Conservation (phyloP, 37 sponge, comb jelly and placozoan species). For the Geodia barretti region DNA sequence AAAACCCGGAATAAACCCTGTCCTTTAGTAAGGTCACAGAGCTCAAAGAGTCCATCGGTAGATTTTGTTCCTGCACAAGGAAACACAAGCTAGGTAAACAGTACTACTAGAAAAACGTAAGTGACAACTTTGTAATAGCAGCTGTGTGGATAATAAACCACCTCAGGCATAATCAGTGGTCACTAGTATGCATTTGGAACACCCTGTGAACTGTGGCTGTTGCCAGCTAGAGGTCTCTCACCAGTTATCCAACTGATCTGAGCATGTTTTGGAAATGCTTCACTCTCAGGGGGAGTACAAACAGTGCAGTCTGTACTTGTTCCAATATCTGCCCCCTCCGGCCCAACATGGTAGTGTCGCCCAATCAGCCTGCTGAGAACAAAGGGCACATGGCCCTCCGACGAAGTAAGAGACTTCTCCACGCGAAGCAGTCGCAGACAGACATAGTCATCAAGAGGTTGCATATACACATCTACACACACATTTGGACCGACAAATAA, state of each 20-base stretch:
- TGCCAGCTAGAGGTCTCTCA: background rate
- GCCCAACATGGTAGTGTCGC: constrained; percentile 63
- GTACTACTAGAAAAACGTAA: no score
- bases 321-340: constrained; percentile 63
- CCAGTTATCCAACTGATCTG: constrained; percentile 35
- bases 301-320: constrained; percentile 42
- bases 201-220: background rate
- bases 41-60: background rate
- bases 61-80: no score
- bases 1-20: background rate
- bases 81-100: no score
- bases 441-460: constrained; percentile 48
- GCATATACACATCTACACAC: background rate
- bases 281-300: constrained; percentile 46
- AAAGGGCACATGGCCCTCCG: constrained; percentile 32
- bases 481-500: no score
- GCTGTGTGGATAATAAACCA: background rate
- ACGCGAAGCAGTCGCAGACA: constrained; percentile 30
- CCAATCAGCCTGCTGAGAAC: constrained; percentile 43
- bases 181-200: background rate
- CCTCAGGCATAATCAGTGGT: no score
- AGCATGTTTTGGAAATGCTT: constrained; percentile 25
- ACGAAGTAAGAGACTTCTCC: background rate
- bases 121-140: no score
- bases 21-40: background rate